phyloP scores from a whole-genome alignment of 2,888 invertebrate species.

The Psylliodes chrysocephalus region DNA sequence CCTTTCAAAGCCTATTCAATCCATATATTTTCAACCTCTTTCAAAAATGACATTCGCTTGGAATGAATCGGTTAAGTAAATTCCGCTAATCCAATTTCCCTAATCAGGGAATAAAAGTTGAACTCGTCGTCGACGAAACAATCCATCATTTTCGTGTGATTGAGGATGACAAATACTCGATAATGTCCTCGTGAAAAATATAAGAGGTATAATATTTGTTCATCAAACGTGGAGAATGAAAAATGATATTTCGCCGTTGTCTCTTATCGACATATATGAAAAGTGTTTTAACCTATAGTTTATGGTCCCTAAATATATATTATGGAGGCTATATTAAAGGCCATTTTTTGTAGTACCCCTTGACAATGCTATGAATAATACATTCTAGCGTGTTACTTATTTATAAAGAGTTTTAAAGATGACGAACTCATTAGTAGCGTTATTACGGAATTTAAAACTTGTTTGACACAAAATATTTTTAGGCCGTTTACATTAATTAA shows the following conservation, averaged over 20 bases:
- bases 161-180: constrained; percentile 28
- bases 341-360: background rate
- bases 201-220: constrained; percentile 19
- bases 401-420: background rate
- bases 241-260: constrained; percentile 13
- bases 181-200: constrained; percentile 18
- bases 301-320: background rate
- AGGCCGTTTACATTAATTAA: too few species aligned
- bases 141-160: constrained; percentile 25
- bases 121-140: constrained; percentile 18
- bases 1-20: background rate
- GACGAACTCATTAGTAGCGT: background rate
- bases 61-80: constrained; percentile 15
- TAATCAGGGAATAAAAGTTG: constrained; percentile 18
- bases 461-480: too few species aligned
- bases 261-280: constrained; percentile 10
- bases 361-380: background rate
- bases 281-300: background rate
- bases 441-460: too few species aligned
- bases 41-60: background rate
- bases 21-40: background rate
- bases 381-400: background rate
- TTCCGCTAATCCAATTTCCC: constrained; percentile 5
- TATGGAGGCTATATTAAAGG: background rate
- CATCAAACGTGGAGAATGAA: constrained; percentile 16